Evolutionary conservation across 2,797 vertebrate genomes (phyloP).

Genomic region (Clarias platycephalus): DNA sequence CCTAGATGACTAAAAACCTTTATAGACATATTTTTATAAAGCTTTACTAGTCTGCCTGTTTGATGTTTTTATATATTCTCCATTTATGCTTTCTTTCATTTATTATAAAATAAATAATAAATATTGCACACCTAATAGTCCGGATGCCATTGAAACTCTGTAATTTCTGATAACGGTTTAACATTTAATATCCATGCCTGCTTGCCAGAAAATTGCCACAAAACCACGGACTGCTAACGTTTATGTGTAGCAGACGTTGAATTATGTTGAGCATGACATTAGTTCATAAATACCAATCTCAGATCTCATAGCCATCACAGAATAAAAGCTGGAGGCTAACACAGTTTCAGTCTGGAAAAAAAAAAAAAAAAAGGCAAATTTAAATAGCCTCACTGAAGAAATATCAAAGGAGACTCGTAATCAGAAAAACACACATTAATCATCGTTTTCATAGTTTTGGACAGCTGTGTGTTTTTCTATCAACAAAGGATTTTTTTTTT

Average conservation of each 20-base stretch:
- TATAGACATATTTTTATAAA: slow-evolving; percentile 9
- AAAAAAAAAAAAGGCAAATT: slow-evolving; percentile 29
- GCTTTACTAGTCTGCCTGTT: neutral
- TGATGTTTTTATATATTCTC: neutral
- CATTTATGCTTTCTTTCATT: neutral
- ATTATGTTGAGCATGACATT: slow-evolving; percentile 24
- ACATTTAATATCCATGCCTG: neutral
- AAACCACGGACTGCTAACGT: neutral
- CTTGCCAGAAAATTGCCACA: neutral
- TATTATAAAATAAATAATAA: neutral
- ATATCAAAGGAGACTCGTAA: slow-evolving; percentile 35
- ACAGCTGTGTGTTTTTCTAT: slow-evolving; percentile 27
- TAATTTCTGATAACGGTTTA: neutral
- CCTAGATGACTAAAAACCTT: neutral
- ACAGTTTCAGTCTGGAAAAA: slow-evolving; percentile 10
- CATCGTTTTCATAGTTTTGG: slow-evolving; percentile 30
- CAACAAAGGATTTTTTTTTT: slow-evolving; percentile 24
- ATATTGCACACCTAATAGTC: neutral
- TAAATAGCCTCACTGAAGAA: slow-evolving; percentile 32
- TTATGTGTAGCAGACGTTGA: slow-evolving; percentile 19
- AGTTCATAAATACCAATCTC: slow-evolving; percentile 28
- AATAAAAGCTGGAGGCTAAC: slow-evolving; percentile 14
- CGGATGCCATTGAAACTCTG: neutral
- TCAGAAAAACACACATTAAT: slow-evolving; percentile 43
- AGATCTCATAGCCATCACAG: slow-evolving; percentile 10